Evolutionary conservation across 2,888 invertebrate species (phyloP).

Genomic region (Myathropa florea): DNA sequence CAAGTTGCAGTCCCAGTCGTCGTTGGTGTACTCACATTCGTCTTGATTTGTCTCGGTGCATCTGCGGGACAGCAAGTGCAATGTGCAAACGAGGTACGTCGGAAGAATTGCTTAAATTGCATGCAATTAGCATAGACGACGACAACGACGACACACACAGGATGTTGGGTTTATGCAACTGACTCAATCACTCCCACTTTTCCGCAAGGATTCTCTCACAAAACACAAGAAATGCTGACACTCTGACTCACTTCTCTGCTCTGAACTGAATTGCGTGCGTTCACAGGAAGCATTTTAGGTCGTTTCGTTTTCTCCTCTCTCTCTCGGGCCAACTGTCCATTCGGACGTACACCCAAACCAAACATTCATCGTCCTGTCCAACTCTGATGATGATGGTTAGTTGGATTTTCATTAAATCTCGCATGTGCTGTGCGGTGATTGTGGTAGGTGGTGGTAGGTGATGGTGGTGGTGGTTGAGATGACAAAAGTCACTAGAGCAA

Average conservation of each 20-base stretch:
- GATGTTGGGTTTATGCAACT: constrained; percentile 8
- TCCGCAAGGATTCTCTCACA: not conserved
- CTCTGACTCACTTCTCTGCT: not conserved
- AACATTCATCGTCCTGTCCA: constrained; percentile 5
- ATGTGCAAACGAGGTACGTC: constrained; percentile 39
- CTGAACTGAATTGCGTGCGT: not conserved
- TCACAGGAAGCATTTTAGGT: constrained; percentile 1
- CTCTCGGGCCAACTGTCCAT: constrained; percentile 8
- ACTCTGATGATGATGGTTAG: constrained; percentile 40
- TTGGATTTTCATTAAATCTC: constrained; percentile 69
- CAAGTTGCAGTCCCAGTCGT: not conserved
- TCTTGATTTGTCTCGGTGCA: not conserved
- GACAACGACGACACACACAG: not conserved
- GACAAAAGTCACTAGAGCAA: constrained; percentile 70
- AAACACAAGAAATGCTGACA: not conserved
- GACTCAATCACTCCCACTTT: not conserved
- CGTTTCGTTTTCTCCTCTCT: not conserved
- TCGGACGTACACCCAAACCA: constrained; percentile 14
- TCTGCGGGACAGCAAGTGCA: not conserved
- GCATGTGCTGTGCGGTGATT: constrained; percentile 34
- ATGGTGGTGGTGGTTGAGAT: constrained; percentile 23
- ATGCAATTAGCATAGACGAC: constrained; percentile 58
- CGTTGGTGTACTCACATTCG: not conserved
- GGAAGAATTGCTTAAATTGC: constrained; percentile 63
- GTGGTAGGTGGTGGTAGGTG: not conserved